A percentile compares a stretch with the other conserved stretches of the same genome.
phyloP scores from a whole-genome alignment of 2,888 invertebrate species.

The Argynnis bischoffii region DNA sequence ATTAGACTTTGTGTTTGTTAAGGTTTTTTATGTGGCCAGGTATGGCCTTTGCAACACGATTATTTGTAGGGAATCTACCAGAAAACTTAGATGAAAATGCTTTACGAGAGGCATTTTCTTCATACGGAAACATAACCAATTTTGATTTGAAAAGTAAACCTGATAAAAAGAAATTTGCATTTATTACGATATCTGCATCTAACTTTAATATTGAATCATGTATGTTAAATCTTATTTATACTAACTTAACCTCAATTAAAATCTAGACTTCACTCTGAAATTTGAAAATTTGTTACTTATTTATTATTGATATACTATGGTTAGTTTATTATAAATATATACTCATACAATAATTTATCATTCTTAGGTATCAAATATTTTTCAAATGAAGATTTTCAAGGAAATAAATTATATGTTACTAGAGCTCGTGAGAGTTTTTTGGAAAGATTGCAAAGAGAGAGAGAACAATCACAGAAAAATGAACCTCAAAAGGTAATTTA shows the following conservation, averaged over 20 bases:
- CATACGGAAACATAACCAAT: slow-evolving; percentile 75
- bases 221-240: slow-evolving; percentile 56
- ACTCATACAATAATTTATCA: not conserved
- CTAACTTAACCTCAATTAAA: not conserved
- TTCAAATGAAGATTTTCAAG: slow-evolving; percentile 77
- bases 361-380: slow-evolving; percentile 78
- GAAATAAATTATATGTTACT: slow-evolving; percentile 82
- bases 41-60: slow-evolving; percentile 66
- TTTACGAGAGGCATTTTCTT: slow-evolving; percentile 69
- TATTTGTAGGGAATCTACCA: slow-evolving; percentile 84
- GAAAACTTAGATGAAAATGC: slow-evolving; percentile 66
- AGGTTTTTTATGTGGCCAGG: not conserved
- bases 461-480: slow-evolving; percentile 71
- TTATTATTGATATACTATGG: not conserved
- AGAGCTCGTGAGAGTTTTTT: slow-evolving; percentile 87
- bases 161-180: slow-evolving; percentile 83
- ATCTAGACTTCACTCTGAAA: not conserved
- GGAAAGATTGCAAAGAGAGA: slow-evolving; percentile 85
- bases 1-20: not conserved
- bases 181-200: slow-evolving; percentile 81
- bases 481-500: slow-evolving; percentile 51
- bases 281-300: not conserved
- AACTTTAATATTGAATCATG: slow-evolving; percentile 76
- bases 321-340: slow-evolving; percentile 26
- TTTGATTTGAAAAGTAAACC: slow-evolving; percentile 81